phyloP scores from a whole-genome alignment of 2,797 vertebrate species.

The Molossus molossus region DNA sequence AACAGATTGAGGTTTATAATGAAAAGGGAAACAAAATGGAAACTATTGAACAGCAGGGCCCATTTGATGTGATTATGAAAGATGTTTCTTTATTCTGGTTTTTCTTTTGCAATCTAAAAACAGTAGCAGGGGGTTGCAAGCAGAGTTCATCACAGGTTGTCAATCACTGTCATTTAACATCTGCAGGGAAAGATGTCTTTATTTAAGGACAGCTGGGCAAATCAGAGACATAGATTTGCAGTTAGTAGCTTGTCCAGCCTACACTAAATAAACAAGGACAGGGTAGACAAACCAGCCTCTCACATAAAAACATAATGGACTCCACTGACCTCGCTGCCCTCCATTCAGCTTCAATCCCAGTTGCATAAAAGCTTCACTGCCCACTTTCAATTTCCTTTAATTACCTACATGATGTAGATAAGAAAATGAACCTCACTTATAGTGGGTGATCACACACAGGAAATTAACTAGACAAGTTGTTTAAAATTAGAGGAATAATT shows the following conservation, averaged over 20 bases:
- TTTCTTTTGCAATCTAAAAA: conserved; percentile 92
- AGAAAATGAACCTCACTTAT: conserved; percentile 94
- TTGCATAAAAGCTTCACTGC: conserved; percentile 94
- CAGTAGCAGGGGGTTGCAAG: conserved; percentile 92
- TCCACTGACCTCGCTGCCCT: conserved; percentile 91
- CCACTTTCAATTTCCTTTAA: conserved; percentile 96
- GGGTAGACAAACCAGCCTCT: conserved; percentile 91
- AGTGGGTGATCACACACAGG: conserved; percentile 92
- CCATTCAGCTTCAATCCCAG: conserved; percentile 93
- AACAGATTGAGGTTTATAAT: conserved; percentile 90
- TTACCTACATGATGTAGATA: conserved; percentile 95
- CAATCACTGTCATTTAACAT: conserved; percentile 94
- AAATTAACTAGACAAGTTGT: conserved; percentile 92
- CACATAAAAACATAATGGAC: conserved; percentile 93
- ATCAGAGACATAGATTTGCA: conserved; percentile 93
- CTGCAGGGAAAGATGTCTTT: conserved; percentile 92
- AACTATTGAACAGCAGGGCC: conserved; percentile 91
- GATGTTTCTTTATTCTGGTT: conserved; percentile 92
- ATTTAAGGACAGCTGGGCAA: conserved; percentile 93
- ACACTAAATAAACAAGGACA: conserved; percentile 94
- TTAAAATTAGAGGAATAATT: conserved; percentile 90
- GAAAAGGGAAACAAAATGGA: conserved; percentile 90
- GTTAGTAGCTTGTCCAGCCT: conserved; percentile 92
- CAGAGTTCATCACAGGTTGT: conserved; percentile 92
- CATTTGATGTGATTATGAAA: conserved; percentile 92